Evolutionary conservation across 2,113 vertebrate genomes (phyloP), one percentile per base, ranked within the genome.

Genomic region (Vulpes vulpes): DNA sequence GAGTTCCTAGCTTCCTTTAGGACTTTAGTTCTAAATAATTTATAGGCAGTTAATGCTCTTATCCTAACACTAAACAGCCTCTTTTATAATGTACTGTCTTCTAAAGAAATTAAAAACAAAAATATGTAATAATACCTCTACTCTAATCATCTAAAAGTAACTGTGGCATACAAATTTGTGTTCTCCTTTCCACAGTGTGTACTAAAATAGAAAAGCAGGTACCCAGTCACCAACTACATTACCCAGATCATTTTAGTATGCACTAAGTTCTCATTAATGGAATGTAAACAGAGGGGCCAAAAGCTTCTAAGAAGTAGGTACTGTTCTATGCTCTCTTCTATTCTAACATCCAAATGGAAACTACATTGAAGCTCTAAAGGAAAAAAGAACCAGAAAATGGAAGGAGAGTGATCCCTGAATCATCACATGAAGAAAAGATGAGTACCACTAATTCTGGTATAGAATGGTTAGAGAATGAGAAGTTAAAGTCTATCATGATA

Each of bases 221-320:
- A 27, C 11, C 23, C 4, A 93, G 49, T 32, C 51, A 92, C 20
- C 49, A 8, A 73, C 17, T 90, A 53, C 12, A 87, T 87, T 91
- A 69, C 16, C 71, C 4, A 74, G 32, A 20, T 79, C n/a, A 83
- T 27, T 19, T 79, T 49, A 62, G 11, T 16, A 91, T 9, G 17
- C 43, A 15, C 8, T 80, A 71, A 71, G 5, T 91, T 83, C 14
- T 38, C 43, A 83, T 83, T 32, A 97, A 35, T 38, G 14, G 23
- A 91, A 87, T 82, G 12, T 22, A 74, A 87, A 93, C 64, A 92
- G 8, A 82, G 25, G 4, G 15, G 3, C n/a, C 30, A 89, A 87
- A 95, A 82, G 43, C 11, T 32, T 93, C 62, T 73, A 85, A 84
- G 20, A 79, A 93, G n/a, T 73, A 95, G 23, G 11, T 38, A 95